Conservation (phyloP, 2,113 vertebrate genomes). For the Triplophysa dalaica region DNA sequence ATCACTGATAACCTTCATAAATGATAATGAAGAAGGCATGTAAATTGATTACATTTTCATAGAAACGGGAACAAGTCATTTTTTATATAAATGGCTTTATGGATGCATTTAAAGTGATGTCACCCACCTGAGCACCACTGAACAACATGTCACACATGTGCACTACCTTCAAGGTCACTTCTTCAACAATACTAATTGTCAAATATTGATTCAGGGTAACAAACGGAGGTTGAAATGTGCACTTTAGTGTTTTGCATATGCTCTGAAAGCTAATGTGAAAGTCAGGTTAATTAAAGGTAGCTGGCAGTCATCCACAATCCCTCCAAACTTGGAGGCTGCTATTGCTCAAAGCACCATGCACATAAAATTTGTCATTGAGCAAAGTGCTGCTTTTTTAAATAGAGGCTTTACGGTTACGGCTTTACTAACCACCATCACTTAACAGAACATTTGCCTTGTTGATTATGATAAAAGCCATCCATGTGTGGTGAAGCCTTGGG, state of each 20-base stretch:
- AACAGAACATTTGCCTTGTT: constrained; percentile 19
- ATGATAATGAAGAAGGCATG: too few species aligned
- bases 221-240: not conserved
- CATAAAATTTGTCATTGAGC: not conserved
- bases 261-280: not conserved
- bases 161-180: not conserved
- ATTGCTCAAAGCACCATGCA: not conserved
- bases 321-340: not conserved
- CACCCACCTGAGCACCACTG: too few species aligned
- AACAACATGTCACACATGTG: too few species aligned
- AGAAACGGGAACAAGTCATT: too few species aligned
- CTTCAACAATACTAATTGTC: too few species aligned
- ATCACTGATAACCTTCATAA: too few species aligned
- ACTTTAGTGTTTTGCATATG: not conserved
- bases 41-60: too few species aligned
- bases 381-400: not conserved
- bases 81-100: too few species aligned
- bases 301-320: not conserved
- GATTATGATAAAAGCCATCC: constrained; percentile 20
- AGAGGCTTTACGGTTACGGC: constrained; percentile 1
- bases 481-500: constrained; percentile 1
- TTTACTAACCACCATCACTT: constrained; percentile 23
- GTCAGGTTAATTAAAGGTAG: not conserved
- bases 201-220: too few species aligned
- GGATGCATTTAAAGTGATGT: too few species aligned